Conservation (phyloP, 2,113 vertebrate genomes). For the Thamnaconus septentrionalis region DNA sequence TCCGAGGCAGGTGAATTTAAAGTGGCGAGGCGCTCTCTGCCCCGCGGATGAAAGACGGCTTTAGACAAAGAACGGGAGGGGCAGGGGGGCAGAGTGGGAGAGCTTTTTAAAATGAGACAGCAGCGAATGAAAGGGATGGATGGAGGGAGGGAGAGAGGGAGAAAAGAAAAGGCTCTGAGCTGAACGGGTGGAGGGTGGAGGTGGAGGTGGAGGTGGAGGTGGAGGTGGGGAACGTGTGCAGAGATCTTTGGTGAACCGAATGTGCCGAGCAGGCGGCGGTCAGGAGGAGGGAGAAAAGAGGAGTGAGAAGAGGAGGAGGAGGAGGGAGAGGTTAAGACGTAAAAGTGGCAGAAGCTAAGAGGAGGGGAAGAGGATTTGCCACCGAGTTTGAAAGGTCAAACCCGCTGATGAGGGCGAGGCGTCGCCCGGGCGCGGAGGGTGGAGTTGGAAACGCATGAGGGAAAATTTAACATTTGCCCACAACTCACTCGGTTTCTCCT, state of each 20-base stretch:
- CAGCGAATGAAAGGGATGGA: conserved; percentile 55
- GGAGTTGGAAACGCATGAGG: too few relatives aligned
- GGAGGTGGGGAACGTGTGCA: too few relatives aligned
- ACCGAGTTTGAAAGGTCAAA: too few relatives aligned
- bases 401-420: too few relatives aligned
- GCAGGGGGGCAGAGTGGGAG: not conserved
- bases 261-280: too few relatives aligned
- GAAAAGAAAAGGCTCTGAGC: conserved; percentile 29
- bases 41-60: conserved; percentile 68
- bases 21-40: conserved; percentile 59
- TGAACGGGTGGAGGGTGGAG: conserved; percentile 28
- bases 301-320: too few relatives aligned
- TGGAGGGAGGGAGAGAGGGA: conserved; percentile 20
- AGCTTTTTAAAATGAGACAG: conserved; percentile 47
- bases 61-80: conserved; percentile 63
- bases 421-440: too few relatives aligned
- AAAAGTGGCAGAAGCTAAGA: conserved; percentile 19
- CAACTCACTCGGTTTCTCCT: too few relatives aligned
- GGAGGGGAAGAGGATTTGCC: conserved; percentile 2
- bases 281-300: too few relatives aligned
- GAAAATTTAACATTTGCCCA: too few relatives aligned
- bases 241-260: too few relatives aligned
- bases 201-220: too few relatives aligned
- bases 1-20: conserved; percentile 68
- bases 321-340: not conserved